Base-by-base conservation (phyloP, 2,888 invertebrate species). In the Tigriopus californicus region DNA sequence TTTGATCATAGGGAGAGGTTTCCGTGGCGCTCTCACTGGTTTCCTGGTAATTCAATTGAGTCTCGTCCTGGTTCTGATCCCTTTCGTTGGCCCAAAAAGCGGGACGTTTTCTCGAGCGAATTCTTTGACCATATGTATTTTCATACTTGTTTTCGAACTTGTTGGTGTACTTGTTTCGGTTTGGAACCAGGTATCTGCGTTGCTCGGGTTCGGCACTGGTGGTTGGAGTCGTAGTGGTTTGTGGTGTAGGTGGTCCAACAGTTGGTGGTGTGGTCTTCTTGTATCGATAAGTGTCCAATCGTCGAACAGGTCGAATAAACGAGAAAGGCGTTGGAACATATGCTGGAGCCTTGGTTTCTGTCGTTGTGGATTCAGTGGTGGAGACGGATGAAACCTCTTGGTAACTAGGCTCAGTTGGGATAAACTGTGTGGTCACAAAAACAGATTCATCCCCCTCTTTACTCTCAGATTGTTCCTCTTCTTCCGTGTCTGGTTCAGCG, bases 101-200 rank as follows among this genome's bases (percentile, higher is more conserved):
- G 20, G 56, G 56, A 20, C 46, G 5, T 24, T 56, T 20, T 20
- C 56, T 41, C 12, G 56, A 42, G 12, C 46, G 42, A 20, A 56
- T 41, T 20, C 56, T 42, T 24, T 56, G 56, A 1, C 56, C 56
- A 22, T 56, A 56, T 20, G 18, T 44, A 8, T 12, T 15, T 18
- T 15, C 42, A 8, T 15, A 44, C 12, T 18, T 22, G 13, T 20
- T 20, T 18, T 24, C 25, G 13, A 18, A 20, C 1, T 24, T 42
- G 11, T 46, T n/a, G 6, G 40, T 24, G 18, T 54, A 41, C 18
- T 54, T 54, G 24, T 47, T 47, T 4, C 54, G 15, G 40, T 20
- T n/a, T 6, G 15, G 15, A 12, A 49, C 5, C 3, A 49, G 22
- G 11, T 18, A 22, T 49, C 22, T 5, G 5, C 22, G 15, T 13